A percentile compares a stretch with the other conserved stretches of the same genome.
These are phyloP conservation scores for Scaptomyza flava DNA, from an alignment of 2,888 invertebrate species.

Conservation along the genomic window DNA sequence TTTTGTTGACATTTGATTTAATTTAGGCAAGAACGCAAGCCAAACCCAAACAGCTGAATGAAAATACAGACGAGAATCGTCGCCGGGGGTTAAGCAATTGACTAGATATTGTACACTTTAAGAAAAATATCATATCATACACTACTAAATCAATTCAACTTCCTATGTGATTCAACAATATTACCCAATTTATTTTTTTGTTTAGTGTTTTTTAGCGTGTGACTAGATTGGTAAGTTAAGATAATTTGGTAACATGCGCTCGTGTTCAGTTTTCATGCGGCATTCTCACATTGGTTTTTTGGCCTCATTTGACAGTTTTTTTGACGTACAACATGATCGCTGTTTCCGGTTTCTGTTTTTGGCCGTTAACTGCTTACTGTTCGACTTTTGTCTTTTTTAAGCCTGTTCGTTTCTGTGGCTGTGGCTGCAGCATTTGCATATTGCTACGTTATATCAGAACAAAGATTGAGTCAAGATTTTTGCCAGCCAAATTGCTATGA, in stretches of 20 bases:
- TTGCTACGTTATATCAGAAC: too few relatives aligned
- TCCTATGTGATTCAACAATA: too few relatives aligned
- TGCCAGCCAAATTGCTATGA: constrained; percentile 51
- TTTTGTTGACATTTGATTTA: constrained; percentile 73
- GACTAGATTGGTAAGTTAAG: constrained; percentile 26
- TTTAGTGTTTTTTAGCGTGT: not conserved
- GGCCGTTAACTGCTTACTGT: constrained; percentile 35
- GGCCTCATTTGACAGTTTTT: constrained; percentile 63
- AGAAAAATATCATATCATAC: too few relatives aligned
- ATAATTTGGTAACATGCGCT: not conserved
- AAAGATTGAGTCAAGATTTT: constrained; percentile 37
- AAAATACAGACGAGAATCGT: constrained; percentile 3
- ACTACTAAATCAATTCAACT: too few relatives aligned
- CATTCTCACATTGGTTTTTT: constrained; percentile 40
- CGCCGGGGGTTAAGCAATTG: constrained; percentile 40
- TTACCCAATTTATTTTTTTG: too few relatives aligned
- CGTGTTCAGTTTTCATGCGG: not conserved
- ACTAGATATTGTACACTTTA: constrained; percentile 19
- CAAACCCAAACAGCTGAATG: not conserved
- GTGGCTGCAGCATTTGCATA: constrained; percentile 64
- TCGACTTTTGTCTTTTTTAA: constrained; percentile 9
- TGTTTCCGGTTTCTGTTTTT: constrained; percentile 51
- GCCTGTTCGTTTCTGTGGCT: constrained; percentile 11
- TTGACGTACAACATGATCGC: constrained; percentile 69
- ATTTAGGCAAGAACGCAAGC: constrained; percentile 44